Percentiles rank a stretch among this genome's conserved stretches.
Evolutionary conservation across 2,797 vertebrate genomes (phyloP).

Genomic region (Cynopterus sphinx): DNA sequence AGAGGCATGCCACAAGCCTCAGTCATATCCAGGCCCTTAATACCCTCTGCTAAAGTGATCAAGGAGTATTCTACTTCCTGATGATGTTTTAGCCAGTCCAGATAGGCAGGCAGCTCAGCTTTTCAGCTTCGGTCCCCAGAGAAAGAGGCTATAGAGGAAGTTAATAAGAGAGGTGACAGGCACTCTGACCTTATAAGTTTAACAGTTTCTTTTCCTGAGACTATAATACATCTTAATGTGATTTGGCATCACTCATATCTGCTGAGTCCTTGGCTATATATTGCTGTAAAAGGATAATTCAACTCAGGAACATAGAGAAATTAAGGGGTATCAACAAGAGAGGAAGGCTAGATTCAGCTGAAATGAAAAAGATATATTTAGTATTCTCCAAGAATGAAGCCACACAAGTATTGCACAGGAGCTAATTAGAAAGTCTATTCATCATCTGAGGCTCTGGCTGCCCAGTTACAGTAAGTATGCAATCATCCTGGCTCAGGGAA

Average conservation of each 20-base stretch:
- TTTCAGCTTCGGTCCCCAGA: neutral
- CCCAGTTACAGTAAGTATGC: neutral
- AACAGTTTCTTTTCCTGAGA: conserved; percentile 37
- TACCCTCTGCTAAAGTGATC: neutral
- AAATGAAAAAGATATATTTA: neutral
- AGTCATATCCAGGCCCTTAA: neutral
- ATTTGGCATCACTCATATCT: conserved; percentile 32
- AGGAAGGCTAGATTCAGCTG: neutral
- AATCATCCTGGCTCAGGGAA: too few relatives aligned
- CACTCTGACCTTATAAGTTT: neutral
- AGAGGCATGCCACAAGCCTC: neutral
- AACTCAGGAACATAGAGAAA: conserved; percentile 45
- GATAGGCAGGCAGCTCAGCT: neutral
- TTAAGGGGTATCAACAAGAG: conserved; percentile 42
- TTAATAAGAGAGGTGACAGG: neutral
- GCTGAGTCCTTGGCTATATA: conserved; percentile 41
- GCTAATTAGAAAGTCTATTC: neutral
- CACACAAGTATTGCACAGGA: neutral
- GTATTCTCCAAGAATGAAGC: neutral
- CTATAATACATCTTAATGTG: conserved; percentile 37
- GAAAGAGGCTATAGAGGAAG: neutral
- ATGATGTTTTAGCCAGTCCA: neutral
- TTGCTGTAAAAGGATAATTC: conserved; percentile 40
- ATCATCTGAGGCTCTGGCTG: neutral
- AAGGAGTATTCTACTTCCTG: neutral